phyloP scores from a whole-genome alignment of 30 jellyfish, hydroid and myxozoan species.

The Aurelia aurita complex sp. Pacific region DNA sequence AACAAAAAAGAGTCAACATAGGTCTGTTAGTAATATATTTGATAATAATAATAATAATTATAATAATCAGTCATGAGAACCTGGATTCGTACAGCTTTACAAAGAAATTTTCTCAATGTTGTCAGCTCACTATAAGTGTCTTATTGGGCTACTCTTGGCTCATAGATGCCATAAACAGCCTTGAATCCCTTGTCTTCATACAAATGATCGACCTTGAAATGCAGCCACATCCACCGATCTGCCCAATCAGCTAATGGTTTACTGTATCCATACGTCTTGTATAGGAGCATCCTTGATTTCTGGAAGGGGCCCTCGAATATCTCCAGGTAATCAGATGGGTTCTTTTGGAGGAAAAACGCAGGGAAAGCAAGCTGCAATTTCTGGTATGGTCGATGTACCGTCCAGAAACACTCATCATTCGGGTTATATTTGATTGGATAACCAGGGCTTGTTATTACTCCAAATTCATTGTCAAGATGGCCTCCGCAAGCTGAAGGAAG shows the following conservation, averaged over 20 bases:
- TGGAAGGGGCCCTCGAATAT: conserved; percentile 88
- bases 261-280: conserved; percentile 39
- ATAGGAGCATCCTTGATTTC: conserved; percentile 43
- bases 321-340: conserved; percentile 59
- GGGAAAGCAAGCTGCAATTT: conserved; percentile 62
- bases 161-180: conserved; percentile 43
- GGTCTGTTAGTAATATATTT: too few species aligned
- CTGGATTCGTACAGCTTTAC: too few species aligned
- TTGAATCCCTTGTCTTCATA: conserved; percentile 73
- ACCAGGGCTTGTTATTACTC: conserved; percentile 88
- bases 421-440: conserved; percentile 77
- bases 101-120: too few species aligned
- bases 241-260: conserved; percentile 85
- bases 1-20: too few species aligned
- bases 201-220: conserved; percentile 67
- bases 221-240: conserved; percentile 95
- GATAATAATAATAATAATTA: too few species aligned
- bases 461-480: conserved; percentile 48
- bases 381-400: conserved; percentile 80
- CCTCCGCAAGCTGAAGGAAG: conserved; percentile 89
- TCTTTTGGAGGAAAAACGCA: conserved; percentile 59
- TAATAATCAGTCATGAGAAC: too few species aligned
- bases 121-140: too few species aligned
- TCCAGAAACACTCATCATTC: conserved; percentile 94
- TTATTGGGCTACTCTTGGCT: conserved; percentile 12